phyloP scores from a whole-genome alignment of 1,140 invertebrate genomes.

The Pseudoatta argentina region DNA sequence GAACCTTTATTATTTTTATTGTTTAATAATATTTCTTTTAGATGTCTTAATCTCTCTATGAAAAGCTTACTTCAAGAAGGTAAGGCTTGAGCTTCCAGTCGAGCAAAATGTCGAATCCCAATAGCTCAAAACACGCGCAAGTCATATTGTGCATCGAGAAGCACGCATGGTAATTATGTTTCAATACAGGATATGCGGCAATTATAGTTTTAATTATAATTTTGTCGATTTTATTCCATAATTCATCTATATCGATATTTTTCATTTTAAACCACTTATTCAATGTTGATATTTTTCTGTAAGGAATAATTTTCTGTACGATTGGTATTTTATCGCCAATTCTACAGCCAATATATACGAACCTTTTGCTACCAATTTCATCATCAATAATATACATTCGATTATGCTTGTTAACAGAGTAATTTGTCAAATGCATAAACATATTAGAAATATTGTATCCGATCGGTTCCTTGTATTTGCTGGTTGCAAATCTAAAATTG shows the following conservation, averaged over 20 bases:
- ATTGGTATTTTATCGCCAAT: neutral
- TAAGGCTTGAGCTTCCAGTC: conserved; percentile 95
- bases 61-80: conserved; percentile 91
- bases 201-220: conserved; percentile 96
- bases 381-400: conserved; percentile 92
- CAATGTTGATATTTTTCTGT: conserved; percentile 92
- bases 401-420: conserved; percentile 97
- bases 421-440: conserved; percentile 99
- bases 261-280: conserved; percentile 91
- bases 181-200: conserved; percentile 93
- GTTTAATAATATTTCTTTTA: conserved; percentile 9
- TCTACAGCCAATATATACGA: conserved; percentile 33
- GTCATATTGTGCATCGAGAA: conserved; percentile 94
- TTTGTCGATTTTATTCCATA: conserved; percentile 95
- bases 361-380: conserved; percentile 94
- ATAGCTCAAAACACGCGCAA: conserved; percentile 95
- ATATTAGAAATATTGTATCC: conserved; percentile 93
- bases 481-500: conserved; percentile 92
- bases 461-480: conserved; percentile 93
- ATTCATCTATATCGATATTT: conserved; percentile 90
- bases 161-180: conserved; percentile 95
- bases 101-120: conserved; percentile 95
- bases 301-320: conserved; percentile 63
- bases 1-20: too few relatives aligned
- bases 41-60: neutral